Evolutionary conservation across 1,140 invertebrate species (phyloP), one percentile per base, ranked within the genome.

Genomic region (Drosophila tristis): DNA sequence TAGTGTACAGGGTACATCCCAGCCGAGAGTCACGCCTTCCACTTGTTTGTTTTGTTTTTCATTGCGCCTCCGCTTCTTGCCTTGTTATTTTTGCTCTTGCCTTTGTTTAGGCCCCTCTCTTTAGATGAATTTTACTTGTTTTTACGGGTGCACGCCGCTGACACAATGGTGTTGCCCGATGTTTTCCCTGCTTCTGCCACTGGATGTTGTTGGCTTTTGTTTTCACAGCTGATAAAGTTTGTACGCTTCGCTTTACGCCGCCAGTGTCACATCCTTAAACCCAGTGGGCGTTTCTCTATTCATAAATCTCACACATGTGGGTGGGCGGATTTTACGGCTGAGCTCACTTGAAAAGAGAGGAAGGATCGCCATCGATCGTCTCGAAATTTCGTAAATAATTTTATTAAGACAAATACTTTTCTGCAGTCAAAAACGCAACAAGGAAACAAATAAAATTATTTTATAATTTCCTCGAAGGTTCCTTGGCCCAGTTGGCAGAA

Each of bases 181-280:
- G 25, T 35, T 49, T 16, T 25, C 48, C 5, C n/a, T 5, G 54
- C 44, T 57, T 44, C 31, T 31, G 31, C 31, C 31, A 31, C 31
- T 9, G 31, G 31, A 29, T 29, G 26, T 31, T 42, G 39, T 49
- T 43, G 35, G 48, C 35, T 60, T 47, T 56, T 75, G 74, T 74
- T 84, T 79, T 80, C 80, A 62, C 77, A 86, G 81, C 82, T 78
- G 81, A 78, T 78, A 78, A 74, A 86, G 82, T 58, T 82, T 55
- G 76, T 63, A 57, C 49, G 74, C 64, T 15, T 5, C 9, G 51
- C 15, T 13, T 31, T 48, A 56, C 53, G 20, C 4, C 23, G 23
- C 66, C 75, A 75, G 49, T 67, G 66, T 73, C 48, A 59, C 80
- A 63, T 70, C 62, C 81, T 39, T 70, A 70, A 85, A 48, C 76